Base-by-base conservation (phyloP, 2,113 vertebrate genomes). In the Agelaius tricolor region DNA sequence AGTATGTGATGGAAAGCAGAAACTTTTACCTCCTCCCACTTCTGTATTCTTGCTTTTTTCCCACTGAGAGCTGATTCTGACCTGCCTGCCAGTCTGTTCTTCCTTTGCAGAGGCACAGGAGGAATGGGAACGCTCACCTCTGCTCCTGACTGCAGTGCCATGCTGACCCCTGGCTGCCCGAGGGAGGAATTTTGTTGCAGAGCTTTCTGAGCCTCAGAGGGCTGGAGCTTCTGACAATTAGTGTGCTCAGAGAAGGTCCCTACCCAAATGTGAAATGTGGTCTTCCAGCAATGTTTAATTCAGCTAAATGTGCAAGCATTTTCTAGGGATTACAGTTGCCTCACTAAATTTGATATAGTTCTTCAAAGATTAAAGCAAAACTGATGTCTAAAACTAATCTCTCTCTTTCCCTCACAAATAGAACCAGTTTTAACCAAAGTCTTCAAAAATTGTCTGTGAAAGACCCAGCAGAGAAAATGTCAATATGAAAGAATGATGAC, bases 51-150 rank as follows among this genome's bases (percentile, higher is more conserved):
- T 15, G 27, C 13, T 31, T 85, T 79, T 57, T 47, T 63, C 54
- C 61, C 33, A 27, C 20, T 21, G 58, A 69, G 58, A 69, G 11
- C 52, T 21, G 22, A 77, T 88, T 54, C 59, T 76, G n/a, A 12
- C 13, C 8, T 12, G 75, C 31, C 31, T 78, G 65, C 31, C 67
- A 52, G 33, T 15, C 54, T 39, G 5, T 10, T 46, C 47, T 63
- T 49, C 46, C 67, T 46, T 19, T 47, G 39, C 86, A 72, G 83
- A 80, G 41, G 33, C 77, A 13, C 35, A 65, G 33, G 22, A 79
- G 35, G 33, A 43, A 59, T 10, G 21, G 52, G 27, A 84, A 72
- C 0, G 0, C 13, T 22, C 1, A 4, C 23, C 30, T 41, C 33
- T 75, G 24, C 47, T 92, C 47, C 59, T 68, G 43, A 37, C 35